A percentile compares a stretch with the other conserved stretches of the same genome.
Evolutionary conservation across 2,888 invertebrate genomes (phyloP).

Genomic region (Linyphia triangularis): DNA sequence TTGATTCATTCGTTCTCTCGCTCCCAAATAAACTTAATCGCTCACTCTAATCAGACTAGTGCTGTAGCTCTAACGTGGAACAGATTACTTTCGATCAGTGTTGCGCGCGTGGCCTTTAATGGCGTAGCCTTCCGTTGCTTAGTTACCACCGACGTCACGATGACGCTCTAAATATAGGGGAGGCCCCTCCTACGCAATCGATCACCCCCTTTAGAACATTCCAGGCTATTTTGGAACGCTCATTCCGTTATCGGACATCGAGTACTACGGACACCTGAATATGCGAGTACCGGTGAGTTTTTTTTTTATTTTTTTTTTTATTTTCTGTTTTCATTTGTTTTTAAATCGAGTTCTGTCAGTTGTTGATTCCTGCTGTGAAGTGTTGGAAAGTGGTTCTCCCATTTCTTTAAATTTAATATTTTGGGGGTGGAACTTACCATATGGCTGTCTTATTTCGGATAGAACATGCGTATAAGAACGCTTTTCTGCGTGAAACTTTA

Average conservation of each 20-base stretch:
- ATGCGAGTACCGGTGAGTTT: conserved; percentile 67
- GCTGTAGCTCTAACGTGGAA: no score
- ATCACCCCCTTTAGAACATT: conserved; percentile 70
- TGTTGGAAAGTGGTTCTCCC: background rate
- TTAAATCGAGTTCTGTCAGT: background rate
- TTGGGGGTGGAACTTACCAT: background rate
- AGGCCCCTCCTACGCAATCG: conserved; percentile 59
- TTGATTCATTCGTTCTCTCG: no score
- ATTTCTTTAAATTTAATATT: background rate
- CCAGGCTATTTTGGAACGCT: conserved; percentile 58
- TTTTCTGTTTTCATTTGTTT: background rate
- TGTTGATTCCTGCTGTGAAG: background rate
- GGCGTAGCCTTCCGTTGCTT: conserved; percentile 61
- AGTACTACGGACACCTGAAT: conserved; percentile 31
- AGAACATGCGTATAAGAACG: no score
- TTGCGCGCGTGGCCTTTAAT: conserved; percentile 57
- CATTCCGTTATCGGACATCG: conserved; percentile 58
- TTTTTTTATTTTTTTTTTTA: background rate
- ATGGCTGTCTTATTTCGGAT: background rate
- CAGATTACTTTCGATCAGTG: no score
- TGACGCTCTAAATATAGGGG: conserved; percentile 69
- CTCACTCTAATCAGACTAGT: no score
- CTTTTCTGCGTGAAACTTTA: no score
- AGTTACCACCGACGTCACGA: conserved; percentile 65
- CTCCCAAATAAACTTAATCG: no score